Evolutionary conservation across 1,140 invertebrate genomes (phyloP), one percentile per base, ranked within the genome.

Genomic region (Trypoxylus dichotomus): DNA sequence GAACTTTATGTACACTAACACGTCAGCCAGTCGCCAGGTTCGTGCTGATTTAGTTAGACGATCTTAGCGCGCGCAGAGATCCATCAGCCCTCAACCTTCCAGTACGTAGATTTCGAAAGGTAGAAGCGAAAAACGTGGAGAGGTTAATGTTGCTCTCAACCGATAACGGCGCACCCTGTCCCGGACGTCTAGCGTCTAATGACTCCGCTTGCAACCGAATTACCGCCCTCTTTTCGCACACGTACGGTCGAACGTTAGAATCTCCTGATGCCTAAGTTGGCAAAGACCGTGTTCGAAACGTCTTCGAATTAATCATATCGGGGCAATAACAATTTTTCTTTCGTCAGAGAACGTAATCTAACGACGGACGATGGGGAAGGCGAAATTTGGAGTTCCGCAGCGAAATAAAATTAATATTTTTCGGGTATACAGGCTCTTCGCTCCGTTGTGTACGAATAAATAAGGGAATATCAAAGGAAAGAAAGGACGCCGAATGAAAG

Each of bases 81-180:
- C n/a, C n/a, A n/a, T n/a, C n/a, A n/a, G n/a, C n/a, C n/a, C n/a
- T n/a, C n/a, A n/a, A n/a, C n/a, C n/a, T n/a, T n/a, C n/a, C n/a
- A n/a, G n/a, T n/a, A n/a, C 3, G 58, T 19, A 21, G 29, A 72
- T n/a, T 5, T 74, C n/a, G 21, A 37, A 68, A 37, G 60, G 76
- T 71, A 24, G 60, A 42, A 21, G 25, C 60, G 5, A 8, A 37
- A 37, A 8, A 5, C 10, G 2, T 8, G 32, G 10, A 37, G 76
- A 71, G 76, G 76, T 76, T 76, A 76, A 76, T 76, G 76, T 37
- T 76, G 60, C 76, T 76, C 76, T 76, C 60, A 76, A 29, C 13
- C 76, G 76, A 76, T 76, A 76, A 76, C 60, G 76, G 25, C 58
- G 60, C 32, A 47, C 25, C 60, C 32, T 76, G 60, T 32, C 29